Evolutionary conservation across 2,888 invertebrate species (phyloP).

Genomic region (Marronus borbonicus): DNA sequence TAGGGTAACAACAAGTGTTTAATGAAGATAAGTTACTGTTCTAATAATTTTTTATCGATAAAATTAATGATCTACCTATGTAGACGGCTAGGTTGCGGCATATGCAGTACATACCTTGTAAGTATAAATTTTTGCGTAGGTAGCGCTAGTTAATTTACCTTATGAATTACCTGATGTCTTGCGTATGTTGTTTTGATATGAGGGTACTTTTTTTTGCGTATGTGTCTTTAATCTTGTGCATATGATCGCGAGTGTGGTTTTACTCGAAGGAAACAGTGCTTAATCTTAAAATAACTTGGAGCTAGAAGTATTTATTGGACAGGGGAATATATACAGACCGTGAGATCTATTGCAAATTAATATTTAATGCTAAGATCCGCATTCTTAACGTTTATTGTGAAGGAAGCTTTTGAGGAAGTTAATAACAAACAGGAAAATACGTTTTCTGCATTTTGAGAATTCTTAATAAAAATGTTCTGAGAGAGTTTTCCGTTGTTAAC

Average conservation of each 20-base stretch:
- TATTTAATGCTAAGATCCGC: no score
- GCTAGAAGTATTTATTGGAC: no score
- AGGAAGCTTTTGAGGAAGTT: no score
- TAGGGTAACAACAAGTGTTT: conserved; percentile 41
- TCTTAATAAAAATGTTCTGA: no score
- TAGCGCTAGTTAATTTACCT: conserved; percentile 13
- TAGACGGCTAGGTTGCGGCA: conserved; percentile 10
- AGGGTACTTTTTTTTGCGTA: background rate
- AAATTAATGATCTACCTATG: conserved; percentile 42
- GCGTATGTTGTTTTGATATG: conserved; percentile 6
- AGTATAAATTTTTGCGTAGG: conserved; percentile 37
- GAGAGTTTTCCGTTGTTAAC: no score
- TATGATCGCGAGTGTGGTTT: background rate
- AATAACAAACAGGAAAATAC: no score
- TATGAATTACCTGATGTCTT: conserved; percentile 8
- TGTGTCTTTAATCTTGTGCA: background rate
- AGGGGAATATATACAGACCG: no score
- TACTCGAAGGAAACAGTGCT: no score
- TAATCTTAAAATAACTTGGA: no score
- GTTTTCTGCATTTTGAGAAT: no score
- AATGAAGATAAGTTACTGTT: conserved; percentile 45
- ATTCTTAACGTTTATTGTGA: no score
- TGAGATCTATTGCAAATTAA: no score
- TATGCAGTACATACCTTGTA: conserved; percentile 1
- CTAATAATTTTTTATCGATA: conserved; percentile 41